These are phyloP conservation scores for Promerops cafer DNA, from an alignment of 2,113 vertebrate species.

Conservation along the genomic window DNA sequence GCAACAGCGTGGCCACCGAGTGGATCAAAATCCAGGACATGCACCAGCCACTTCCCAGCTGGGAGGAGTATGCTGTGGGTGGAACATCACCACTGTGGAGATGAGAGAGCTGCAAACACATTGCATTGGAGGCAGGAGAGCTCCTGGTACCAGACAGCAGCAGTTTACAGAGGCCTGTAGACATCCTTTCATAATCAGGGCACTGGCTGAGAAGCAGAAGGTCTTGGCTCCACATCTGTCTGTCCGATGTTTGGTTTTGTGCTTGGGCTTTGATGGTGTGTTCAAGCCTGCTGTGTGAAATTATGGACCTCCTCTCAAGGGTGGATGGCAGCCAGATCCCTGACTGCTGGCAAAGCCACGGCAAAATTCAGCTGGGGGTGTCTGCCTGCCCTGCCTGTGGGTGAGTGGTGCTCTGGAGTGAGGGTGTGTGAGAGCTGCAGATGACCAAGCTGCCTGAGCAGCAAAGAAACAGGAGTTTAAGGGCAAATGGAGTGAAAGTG, in stretches of 20 bases:
- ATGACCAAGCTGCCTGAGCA: background rate
- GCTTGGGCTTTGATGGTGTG: background rate
- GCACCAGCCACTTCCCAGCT: background rate
- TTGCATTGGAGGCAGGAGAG: background rate
- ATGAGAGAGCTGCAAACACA: background rate
- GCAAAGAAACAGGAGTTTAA: background rate
- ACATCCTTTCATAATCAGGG: background rate
- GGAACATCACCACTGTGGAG: background rate
- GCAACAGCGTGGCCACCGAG: accelerated
- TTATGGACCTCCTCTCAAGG: background rate
- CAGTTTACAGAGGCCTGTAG: background rate
- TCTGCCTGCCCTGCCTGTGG: background rate
- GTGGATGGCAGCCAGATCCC: background rate
- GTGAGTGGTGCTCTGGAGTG: background rate
- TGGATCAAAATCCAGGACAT: background rate
- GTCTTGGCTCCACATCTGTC: background rate
- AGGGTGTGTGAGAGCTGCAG: background rate
- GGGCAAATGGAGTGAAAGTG: background rate
- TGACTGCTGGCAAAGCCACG: background rate
- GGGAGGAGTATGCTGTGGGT: background rate
- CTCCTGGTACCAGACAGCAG: background rate
- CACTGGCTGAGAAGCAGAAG: background rate
- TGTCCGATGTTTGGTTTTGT: background rate
- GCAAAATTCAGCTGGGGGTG: background rate
- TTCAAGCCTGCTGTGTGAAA: background rate